Percentiles rank a stretch among this genome's conserved stretches.
These are phyloP conservation scores for Melitaea cinxia DNA, from an alignment of 1,140 invertebrate genomes.

Conservation along the genomic window DNA sequence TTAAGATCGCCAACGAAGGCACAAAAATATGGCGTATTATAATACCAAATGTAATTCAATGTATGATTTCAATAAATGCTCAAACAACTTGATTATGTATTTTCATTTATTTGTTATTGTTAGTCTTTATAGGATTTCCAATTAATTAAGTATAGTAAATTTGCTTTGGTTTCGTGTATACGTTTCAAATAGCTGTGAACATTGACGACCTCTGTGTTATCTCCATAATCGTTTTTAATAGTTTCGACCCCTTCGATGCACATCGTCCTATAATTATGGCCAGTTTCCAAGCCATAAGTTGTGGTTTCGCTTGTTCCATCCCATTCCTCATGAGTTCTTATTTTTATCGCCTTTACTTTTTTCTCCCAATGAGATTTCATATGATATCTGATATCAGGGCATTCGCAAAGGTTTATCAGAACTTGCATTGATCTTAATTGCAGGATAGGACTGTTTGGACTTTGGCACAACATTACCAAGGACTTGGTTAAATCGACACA, in stretches of 20 bases:
- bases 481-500: conserved; percentile 47
- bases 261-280: conserved; percentile 65
- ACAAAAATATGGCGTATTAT: conserved; percentile 50
- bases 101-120: conserved; percentile 29
- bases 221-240: conserved; percentile 60
- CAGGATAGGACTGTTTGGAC: conserved; percentile 48
- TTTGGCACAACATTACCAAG: conserved; percentile 47
- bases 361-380: conserved; percentile 54
- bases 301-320: conserved; percentile 64
- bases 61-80: conserved; percentile 44
- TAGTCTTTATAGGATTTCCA: conserved; percentile 56
- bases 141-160: conserved; percentile 56
- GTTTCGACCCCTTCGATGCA: conserved; percentile 60
- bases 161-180: conserved; percentile 47
- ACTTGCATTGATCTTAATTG: conserved; percentile 65
- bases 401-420: conserved; percentile 69
- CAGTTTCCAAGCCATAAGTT: conserved; percentile 57
- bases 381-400: conserved; percentile 61
- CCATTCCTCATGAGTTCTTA: conserved; percentile 66
- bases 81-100: conserved; percentile 9
- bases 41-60: conserved; percentile 61
- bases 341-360: conserved; percentile 47
- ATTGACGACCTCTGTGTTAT: conserved; percentile 53
- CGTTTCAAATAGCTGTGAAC: conserved; percentile 60
- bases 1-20: conserved; percentile 54